phyloP scores from a whole-genome alignment of 2,797 vertebrate species.

The Hirundo rustica region DNA sequence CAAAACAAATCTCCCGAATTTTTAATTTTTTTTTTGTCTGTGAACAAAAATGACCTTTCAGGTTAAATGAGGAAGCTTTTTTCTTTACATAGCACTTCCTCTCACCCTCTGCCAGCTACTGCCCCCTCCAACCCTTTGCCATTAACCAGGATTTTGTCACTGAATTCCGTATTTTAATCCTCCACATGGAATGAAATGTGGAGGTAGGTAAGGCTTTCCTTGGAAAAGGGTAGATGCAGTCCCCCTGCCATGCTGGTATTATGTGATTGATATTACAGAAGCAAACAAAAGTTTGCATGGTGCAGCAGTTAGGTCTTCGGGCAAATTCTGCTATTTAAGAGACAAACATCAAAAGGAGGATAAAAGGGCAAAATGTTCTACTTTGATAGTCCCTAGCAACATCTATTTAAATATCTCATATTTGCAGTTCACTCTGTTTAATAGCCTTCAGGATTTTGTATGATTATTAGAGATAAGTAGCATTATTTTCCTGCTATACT shows the following conservation, averaged over 20 bases:
- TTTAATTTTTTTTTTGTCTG: background rate
- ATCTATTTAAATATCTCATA: background rate
- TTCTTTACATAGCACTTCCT: background rate
- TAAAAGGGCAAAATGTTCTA: background rate
- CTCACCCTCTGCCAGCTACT: background rate
- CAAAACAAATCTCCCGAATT: background rate
- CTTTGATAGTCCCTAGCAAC: background rate
- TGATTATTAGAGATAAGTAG: background rate
- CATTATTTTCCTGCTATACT: background rate
- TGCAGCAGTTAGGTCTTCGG: background rate
- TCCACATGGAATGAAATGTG: background rate
- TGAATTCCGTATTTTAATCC: background rate
- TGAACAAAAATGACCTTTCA: background rate
- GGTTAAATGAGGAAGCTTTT: background rate
- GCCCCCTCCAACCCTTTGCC: background rate
- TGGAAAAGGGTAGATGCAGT: background rate
- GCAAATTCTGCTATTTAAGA: background rate
- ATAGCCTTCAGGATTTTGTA: background rate
- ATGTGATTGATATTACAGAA: background rate
- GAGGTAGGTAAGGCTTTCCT: background rate
- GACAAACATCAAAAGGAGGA: background rate
- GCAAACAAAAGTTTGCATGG: background rate
- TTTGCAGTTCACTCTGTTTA: background rate
- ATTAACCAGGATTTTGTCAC: background rate
- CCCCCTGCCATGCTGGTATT: background rate